Conservation (phyloP, 2,888 invertebrate genomes). For the Odontothrips loti region DNA sequence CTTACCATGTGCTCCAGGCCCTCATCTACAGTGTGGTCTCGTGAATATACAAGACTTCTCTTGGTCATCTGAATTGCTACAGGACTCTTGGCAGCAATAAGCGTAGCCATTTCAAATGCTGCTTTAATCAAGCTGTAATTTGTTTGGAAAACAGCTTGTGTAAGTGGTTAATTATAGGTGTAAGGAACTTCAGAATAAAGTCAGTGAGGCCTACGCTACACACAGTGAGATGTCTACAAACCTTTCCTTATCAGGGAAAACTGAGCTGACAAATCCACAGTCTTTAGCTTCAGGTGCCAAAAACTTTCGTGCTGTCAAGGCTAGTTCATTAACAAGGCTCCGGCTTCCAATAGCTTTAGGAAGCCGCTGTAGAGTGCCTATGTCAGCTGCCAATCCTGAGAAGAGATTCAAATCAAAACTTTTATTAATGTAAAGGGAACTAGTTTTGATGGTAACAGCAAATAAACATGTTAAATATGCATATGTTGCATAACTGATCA, state of each 20-base stretch:
- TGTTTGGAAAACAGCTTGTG: background rate
- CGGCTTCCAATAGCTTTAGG: constrained; percentile 87
- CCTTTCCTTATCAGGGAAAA: constrained; percentile 66
- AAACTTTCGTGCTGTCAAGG: constrained; percentile 80
- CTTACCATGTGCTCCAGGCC: constrained; percentile 89
- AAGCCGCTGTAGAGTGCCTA: constrained; percentile 87
- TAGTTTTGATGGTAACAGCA: constrained; percentile 12
- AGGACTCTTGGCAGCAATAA: constrained; percentile 85
- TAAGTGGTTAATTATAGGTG: background rate
- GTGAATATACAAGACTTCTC: constrained; percentile 72
- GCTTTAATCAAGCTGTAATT: constrained; percentile 61
- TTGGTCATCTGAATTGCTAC: constrained; percentile 93
- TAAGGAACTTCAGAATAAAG: constrained; percentile 17
- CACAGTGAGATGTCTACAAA: constrained; percentile 43
- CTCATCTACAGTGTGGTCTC: constrained; percentile 81
- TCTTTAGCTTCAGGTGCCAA: constrained; percentile 72
- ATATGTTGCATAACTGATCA: background rate
- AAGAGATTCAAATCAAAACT: constrained; percentile 49
- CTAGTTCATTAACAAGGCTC: constrained; percentile 81
- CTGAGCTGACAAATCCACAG: constrained; percentile 76
- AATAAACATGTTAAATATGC: background rate
- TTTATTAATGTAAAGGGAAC: background rate
- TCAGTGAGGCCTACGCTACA: background rate
- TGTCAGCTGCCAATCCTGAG: constrained; percentile 90
- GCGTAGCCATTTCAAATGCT: constrained; percentile 68